Conservation (phyloP, 2,113 vertebrate genomes). For the Microtus montanus region DNA sequence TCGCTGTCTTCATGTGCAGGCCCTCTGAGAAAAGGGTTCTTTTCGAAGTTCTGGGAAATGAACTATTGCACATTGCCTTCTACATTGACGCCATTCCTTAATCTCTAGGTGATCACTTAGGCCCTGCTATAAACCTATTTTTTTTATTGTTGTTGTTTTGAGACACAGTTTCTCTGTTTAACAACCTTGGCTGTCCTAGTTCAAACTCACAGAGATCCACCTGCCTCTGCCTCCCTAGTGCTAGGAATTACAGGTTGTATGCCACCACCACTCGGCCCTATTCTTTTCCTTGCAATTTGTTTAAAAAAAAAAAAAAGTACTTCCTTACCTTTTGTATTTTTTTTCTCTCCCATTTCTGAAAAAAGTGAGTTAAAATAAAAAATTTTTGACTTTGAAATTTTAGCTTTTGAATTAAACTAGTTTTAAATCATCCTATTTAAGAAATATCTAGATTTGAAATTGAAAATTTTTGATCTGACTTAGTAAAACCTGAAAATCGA, state of each 20-base stretch:
- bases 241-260: too few species aligned
- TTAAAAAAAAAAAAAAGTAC: not conserved
- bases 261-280: too few species aligned
- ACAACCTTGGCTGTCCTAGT: too few species aligned
- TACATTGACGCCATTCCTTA: not conserved
- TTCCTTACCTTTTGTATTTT: not conserved
- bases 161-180: too few species aligned
- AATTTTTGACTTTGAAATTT: constrained; percentile 49
- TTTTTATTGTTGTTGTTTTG: too few species aligned
- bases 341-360: too few species aligned
- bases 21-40: constrained; percentile 29
- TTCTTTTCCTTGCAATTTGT: not conserved
- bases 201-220: too few species aligned
- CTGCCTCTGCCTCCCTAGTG: too few species aligned
- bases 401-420: constrained; percentile 37
- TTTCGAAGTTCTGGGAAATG: constrained; percentile 43
- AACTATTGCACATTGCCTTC: not conserved
- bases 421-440: constrained; percentile 49
- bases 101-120: not conserved
- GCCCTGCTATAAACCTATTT: not conserved
- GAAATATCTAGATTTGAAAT: constrained; percentile 18
- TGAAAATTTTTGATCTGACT: constrained; percentile 34
- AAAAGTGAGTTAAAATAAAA: not conserved
- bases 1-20: not conserved
- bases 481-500: constrained; percentile 39